Percentiles rank a stretch among this genome's conserved stretches.
Evolutionary conservation across 2,113 vertebrate genomes (phyloP).

Genomic region (Synodontis membranacea): DNA sequence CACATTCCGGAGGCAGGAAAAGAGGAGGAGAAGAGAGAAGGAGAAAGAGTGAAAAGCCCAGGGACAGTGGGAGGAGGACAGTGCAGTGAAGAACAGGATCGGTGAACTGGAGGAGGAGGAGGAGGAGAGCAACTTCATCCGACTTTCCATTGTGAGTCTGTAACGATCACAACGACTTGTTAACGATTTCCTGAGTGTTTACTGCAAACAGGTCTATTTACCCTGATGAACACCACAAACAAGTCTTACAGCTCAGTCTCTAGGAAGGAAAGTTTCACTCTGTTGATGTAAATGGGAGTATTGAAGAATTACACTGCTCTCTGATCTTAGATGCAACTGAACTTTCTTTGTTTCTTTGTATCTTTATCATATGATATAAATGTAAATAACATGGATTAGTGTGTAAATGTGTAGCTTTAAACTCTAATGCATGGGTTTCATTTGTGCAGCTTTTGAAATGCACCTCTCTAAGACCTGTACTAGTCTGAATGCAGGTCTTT

Average conservation of each 20-base stretch:
- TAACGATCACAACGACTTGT: neutral
- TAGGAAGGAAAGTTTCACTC: neutral
- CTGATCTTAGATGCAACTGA: no score
- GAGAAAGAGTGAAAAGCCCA: slow-evolving; percentile 5
- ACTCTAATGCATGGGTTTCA: neutral
- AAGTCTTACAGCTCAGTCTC: neutral
- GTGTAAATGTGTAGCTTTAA: neutral
- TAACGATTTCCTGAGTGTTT: neutral
- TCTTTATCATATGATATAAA: no score
- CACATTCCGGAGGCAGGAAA: slow-evolving; percentile 1
- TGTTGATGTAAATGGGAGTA: neutral
- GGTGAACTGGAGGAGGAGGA: neutral
- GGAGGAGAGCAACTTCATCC: slow-evolving; percentile 21
- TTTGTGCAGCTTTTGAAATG: neutral
- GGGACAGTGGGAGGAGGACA: neutral
- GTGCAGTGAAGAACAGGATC: neutral
- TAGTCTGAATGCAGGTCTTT: neutral
- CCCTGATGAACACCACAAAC: neutral
- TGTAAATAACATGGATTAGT: neutral
- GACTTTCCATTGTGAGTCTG: neutral
- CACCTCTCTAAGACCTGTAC: neutral
- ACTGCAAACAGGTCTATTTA: neutral
- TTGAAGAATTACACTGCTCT: neutral
- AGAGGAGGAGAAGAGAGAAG: slow-evolving; percentile 4
- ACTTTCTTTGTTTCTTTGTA: no score